Evolutionary conservation across 2,888 invertebrate species (phyloP), one percentile per base, ranked within the genome.

Genomic region (Pollenia amentaria): DNA sequence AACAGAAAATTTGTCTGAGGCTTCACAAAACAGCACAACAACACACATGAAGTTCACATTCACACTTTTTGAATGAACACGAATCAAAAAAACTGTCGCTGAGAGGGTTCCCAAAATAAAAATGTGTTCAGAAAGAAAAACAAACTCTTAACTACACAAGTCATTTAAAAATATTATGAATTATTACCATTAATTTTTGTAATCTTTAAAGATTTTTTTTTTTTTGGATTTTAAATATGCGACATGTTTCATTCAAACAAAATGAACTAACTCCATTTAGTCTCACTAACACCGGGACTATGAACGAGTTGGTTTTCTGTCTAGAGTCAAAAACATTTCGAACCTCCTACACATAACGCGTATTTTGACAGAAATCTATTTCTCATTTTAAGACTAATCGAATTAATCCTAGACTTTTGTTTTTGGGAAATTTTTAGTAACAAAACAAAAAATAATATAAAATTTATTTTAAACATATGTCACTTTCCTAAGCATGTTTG

Each of bases 321-420:
- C 18, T 38, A n/a, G n/a, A 44, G 6, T 40, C 21, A 6, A 29
- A 46, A 67, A 51, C n/a, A 60, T 42, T 48, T 18, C 9, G 21
- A 57, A 65, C 60, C 73, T 53, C 70, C 67, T 46, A 18, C 8
- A 46, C 0, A 29, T 29, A 48, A 21, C 21, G 48, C 44, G 38
- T 44, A 46, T 42, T 76, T 76, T 51, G 85, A 77, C 67, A 72
- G 53, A 73, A 69, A 48, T 67, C 64, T 73, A 82, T 85, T 82
- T 82, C n/a, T 82, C 53, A 85, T 73, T 65, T 76, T 40, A 38
- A 51, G 48, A 76, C 46, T 44, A 77, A 53, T 62, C 40, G 44
- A 64, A 55, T 48, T 16, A 53, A 42, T 46, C 12, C 14, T 64
- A 64, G 42, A 29, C 42, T 64, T 14, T 48, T 18, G 14, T 62